These are phyloP conservation scores for Nomada fabriciana DNA, from an alignment of 2,888 invertebrate genomes.

Conservation along the genomic window DNA sequence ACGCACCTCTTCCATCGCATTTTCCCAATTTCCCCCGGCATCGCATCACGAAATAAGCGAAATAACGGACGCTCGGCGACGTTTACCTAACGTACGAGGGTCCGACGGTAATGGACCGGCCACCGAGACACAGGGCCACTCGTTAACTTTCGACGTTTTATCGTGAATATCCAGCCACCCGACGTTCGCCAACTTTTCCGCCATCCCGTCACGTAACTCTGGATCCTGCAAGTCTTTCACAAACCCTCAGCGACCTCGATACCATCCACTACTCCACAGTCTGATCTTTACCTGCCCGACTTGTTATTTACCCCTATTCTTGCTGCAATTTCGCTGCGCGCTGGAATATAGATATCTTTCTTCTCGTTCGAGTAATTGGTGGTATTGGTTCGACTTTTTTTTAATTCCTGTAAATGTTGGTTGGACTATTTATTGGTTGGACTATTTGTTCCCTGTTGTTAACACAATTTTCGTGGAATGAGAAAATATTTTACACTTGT, in stretches of 20 bases:
- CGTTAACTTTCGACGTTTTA: conserved; percentile 54
- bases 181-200: conserved; percentile 19
- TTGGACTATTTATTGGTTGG: no score
- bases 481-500: no score
- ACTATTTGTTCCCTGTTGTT: no score
- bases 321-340: background rate
- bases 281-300: background rate
- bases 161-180: conserved; percentile 22
- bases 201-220: conserved; percentile 26
- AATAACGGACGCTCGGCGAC: conserved; percentile 3
- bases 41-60: conserved; percentile 41
- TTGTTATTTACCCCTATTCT: background rate
- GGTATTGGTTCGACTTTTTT: background rate
- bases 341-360: no score
- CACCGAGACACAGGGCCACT: conserved; percentile 25
- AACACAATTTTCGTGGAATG: no score
- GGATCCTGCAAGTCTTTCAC: conserved; percentile 22
- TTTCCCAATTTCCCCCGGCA: conserved; percentile 28
- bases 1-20: background rate
- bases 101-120: conserved; percentile 42
- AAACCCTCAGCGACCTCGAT: conserved; percentile 30
- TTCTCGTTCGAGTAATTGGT: no score
- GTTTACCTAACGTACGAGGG: conserved; percentile 33
- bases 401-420: no score
- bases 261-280: background rate